Evolutionary conservation across 2,797 vertebrate genomes (phyloP), one percentile per base, ranked within the genome.

Genomic region (Macropus fuliginosus): DNA sequence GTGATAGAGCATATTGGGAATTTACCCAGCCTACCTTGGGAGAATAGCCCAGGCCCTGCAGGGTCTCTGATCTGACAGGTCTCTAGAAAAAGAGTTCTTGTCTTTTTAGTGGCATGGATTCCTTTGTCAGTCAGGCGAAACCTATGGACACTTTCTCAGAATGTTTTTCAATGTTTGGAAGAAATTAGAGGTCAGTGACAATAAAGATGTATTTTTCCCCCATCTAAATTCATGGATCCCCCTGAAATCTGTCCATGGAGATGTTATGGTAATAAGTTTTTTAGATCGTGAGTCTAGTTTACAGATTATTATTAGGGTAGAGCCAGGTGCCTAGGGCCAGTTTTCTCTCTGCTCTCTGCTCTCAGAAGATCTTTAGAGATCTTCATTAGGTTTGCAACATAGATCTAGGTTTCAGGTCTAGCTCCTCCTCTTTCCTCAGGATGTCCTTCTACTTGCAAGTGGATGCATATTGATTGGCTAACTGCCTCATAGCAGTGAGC

Each of bases 381-480:
- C 54, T n/a, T 24, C 16, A 10, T 34, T n/a, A 91, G 57, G 10
- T 12, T 66, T 8, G 16, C n/a, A 50, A 5, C 74, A 12, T 10
- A 27, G 40, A 46, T 21, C 57, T 29, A 16, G 28, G 28, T 34
- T 91, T 18, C 29, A 0, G 46, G 31, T 55, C 81, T 34, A 2
- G 50, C 55, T 52, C 55, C 52, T 16, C 29, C 10, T 55, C 54
- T 31, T 27, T 4, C 13, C 5, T 2, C 28, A 40, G 40, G 21
- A 59, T 54, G 13, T 46, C n/a, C 52, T 54, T 46, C 55, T 31
- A 10, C 34, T 34, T 40, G 54, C n/a, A 46, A 54, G 27, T 14
- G n/a, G 27, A 55, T 31, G 28, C 0, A 11, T 28, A 46, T 13
- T 54, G 0, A 46, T 8, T 40, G 0, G 1, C 56, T 29, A 9